Conservation (phyloP, 2,888 invertebrate species). For the Ceriagrion tenellum region DNA sequence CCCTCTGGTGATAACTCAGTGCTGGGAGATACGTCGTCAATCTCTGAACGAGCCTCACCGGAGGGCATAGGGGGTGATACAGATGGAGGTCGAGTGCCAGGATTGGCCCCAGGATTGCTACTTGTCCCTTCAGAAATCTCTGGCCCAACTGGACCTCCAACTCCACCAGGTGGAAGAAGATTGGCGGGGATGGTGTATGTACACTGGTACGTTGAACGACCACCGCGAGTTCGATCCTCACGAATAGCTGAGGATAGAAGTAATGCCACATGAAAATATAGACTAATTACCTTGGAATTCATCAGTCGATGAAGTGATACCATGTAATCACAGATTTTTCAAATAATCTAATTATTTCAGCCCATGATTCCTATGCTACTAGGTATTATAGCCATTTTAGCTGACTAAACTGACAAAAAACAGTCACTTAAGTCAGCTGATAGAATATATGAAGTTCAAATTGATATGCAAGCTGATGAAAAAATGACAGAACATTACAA, state of each 20-base stretch:
- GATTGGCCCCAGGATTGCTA: slow-evolving; percentile 31
- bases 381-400: too few species aligned
- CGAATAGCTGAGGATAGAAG: slow-evolving; percentile 86
- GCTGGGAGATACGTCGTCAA: slow-evolving; percentile 78
- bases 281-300: not conserved
- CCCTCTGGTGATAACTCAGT: slow-evolving; percentile 77
- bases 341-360: too few species aligned
- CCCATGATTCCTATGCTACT: too few species aligned
- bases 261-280: slow-evolving; percentile 36
- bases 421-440: too few species aligned
- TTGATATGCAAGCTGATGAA: not conserved
- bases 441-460: too few species aligned
- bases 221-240: slow-evolving; percentile 96
- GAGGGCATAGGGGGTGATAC: slow-evolving; percentile 75
- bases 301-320: not conserved
- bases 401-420: too few species aligned
- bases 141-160: slow-evolving; percentile 75
- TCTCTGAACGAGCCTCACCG: slow-evolving; percentile 76
- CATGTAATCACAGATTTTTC: not conserved
- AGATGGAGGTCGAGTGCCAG: slow-evolving; percentile 66
- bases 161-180: slow-evolving; percentile 79
- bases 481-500: slow-evolving; percentile 5
- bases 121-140: slow-evolving; percentile 46
- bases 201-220: slow-evolving; percentile 97
- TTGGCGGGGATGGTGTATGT: slow-evolving; percentile 91